phyloP scores from a whole-genome alignment of 1,140 invertebrate genomes.

The Cyrtorhinus lividipennis region DNA sequence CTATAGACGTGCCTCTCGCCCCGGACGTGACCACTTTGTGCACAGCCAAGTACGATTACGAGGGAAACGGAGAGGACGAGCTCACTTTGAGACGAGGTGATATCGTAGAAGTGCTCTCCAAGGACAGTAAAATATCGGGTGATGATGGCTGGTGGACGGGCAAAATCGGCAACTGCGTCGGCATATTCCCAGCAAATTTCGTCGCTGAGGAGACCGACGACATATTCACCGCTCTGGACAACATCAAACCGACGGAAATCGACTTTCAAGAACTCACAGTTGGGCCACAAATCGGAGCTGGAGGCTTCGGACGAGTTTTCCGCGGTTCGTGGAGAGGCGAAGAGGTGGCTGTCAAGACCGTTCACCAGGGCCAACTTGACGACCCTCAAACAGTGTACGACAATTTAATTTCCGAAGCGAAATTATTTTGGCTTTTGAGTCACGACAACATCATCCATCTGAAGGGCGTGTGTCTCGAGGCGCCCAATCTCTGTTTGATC shows the following conservation, averaged over 20 bases:
- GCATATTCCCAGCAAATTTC: constrained; percentile 84
- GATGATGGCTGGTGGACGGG: constrained; percentile 98
- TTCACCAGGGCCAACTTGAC: constrained; percentile 77
- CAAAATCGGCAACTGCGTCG: constrained; percentile 74
- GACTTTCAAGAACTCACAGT: constrained; percentile 72
- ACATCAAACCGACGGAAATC: constrained; percentile 71
- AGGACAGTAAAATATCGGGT: constrained; percentile 85
- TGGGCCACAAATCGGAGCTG: constrained; percentile 90
- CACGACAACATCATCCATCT: constrained; percentile 90
- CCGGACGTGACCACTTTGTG: constrained; percentile 34
- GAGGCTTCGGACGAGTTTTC: constrained; percentile 89
- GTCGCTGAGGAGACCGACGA: constrained; percentile 54
- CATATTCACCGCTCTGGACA: constrained; percentile 46
- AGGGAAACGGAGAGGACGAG: constrained; percentile 84
- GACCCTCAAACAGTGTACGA: constrained; percentile 69
- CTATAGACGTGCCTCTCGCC: background rate
- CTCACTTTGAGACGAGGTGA: constrained; percentile 69
- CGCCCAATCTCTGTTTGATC: constrained; percentile 85
- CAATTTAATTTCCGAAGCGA: constrained; percentile 86
- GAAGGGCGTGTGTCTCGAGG: constrained; percentile 79
- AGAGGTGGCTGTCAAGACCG: constrained; percentile 89
- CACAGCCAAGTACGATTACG: constrained; percentile 84
- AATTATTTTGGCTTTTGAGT: constrained; percentile 82
- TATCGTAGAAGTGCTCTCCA: constrained; percentile 80
- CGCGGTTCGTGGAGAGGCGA: constrained; percentile 64